Conservation (phyloP, 2,888 invertebrate genomes). For the Allophyes oxyacanthae region DNA sequence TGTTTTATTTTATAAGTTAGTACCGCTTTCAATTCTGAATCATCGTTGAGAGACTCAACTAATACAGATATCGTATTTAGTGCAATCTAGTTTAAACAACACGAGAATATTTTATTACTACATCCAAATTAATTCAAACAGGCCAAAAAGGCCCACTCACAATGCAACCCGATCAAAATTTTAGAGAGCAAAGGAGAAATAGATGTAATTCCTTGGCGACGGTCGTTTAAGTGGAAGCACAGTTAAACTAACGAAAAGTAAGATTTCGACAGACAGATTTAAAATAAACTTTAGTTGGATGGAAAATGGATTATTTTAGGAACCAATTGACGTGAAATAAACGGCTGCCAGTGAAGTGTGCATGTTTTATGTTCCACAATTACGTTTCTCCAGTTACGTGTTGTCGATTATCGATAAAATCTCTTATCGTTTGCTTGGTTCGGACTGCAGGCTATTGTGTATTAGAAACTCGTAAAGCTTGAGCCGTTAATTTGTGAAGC, state of each 20-base stretch:
- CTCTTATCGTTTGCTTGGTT: constrained; percentile 22
- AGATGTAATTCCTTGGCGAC: too few species aligned
- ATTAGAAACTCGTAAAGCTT: constrained; percentile 12
- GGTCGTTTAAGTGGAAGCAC: not conserved
- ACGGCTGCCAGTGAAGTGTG: constrained; percentile 8
- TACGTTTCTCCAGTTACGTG: too few species aligned
- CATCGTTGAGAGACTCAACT: constrained; percentile 2
- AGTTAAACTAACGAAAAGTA: too few species aligned
- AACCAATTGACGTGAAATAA: constrained; percentile 11
- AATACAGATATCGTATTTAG: not conserved
- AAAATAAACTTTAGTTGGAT: not conserved
- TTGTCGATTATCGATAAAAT: constrained; percentile 33
- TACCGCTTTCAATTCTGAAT: constrained; percentile 31
- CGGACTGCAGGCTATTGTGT: constrained; percentile 5
- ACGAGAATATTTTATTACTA: not conserved
- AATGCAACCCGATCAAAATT: too few species aligned
- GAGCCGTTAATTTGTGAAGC: not conserved
- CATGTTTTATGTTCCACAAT: constrained; percentile 17
- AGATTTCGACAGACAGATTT: not conserved
- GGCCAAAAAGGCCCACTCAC: too few species aligned
- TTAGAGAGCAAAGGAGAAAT: not conserved
- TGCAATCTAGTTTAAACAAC: not conserved
- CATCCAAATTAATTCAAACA: constrained; percentile 4
- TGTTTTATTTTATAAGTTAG: not conserved
- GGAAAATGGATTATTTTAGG: constrained; percentile 17